phyloP scores from a whole-genome alignment of 2,797 vertebrate species.

The Arctocebus calabarensis region DNA sequence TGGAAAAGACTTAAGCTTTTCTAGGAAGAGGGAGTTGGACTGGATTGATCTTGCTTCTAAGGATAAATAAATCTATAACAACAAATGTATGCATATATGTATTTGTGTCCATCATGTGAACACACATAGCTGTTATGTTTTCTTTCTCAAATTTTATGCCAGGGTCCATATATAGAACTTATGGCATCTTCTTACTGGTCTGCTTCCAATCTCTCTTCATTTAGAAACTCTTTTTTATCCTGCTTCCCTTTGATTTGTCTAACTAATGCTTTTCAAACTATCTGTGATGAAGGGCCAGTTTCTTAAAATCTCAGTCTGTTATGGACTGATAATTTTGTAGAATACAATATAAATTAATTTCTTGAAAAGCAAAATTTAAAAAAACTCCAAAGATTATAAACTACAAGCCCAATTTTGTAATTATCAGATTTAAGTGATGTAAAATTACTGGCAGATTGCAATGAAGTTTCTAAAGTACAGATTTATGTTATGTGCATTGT shows the following conservation, averaged over 20 bases:
- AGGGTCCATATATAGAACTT: not conserved
- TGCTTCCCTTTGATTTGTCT: constrained; percentile 31
- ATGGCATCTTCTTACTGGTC: not conserved
- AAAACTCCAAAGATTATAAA: not conserved
- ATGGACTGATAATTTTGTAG: not conserved
- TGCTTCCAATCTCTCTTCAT: constrained; percentile 34
- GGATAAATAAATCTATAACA: not conserved
- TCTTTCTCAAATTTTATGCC: constrained; percentile 11
- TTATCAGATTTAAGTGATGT: constrained; percentile 21
- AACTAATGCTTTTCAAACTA: constrained; percentile 17
- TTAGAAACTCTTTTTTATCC: constrained; percentile 35
- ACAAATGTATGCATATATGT: not conserved
- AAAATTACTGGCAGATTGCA: constrained; percentile 22
- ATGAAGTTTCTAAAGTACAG: not conserved
- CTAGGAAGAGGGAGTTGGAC: not conserved
- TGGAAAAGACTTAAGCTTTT: constrained; percentile 19
- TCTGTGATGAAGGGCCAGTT: not conserved
- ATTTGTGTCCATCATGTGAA: not conserved
- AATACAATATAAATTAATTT: constrained; percentile 46
- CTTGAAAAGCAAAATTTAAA: not conserved
- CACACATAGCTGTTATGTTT: not conserved
- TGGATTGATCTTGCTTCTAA: not conserved
- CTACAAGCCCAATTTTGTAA: constrained; percentile 22
- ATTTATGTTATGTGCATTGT: constrained; percentile 33
- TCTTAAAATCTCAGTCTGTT: not conserved